phyloP scores from a whole-genome alignment of 2,888 invertebrate species.

The Chrysolina oricalcia region DNA sequence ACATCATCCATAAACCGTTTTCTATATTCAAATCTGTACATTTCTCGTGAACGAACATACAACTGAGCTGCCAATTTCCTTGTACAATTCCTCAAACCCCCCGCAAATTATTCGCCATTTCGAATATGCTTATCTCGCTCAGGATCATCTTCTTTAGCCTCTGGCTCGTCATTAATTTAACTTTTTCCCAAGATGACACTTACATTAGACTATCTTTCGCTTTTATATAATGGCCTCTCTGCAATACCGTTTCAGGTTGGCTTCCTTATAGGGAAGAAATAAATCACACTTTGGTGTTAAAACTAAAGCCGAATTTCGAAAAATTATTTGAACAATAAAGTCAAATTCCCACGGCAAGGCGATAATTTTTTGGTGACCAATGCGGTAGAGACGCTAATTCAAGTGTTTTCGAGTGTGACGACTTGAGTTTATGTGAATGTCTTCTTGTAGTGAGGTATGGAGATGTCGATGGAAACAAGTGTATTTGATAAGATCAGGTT shows the following conservation, averaged over 20 bases:
- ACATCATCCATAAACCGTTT: not conserved
- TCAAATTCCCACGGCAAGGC: constrained; percentile 63
- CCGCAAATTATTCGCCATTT: constrained; percentile 19
- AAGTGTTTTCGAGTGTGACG: not conserved
- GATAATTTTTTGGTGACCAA: constrained; percentile 58
- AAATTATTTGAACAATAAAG: constrained; percentile 60
- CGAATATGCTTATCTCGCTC: constrained; percentile 22
- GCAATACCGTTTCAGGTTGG: constrained; percentile 49
- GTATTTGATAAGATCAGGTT: constrained; percentile 18
- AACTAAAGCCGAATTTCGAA: constrained; percentile 63
- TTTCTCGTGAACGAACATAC: not conserved
- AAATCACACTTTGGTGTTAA: constrained; percentile 67
- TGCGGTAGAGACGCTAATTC: constrained; percentile 34
- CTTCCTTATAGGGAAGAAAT: constrained; percentile 62
- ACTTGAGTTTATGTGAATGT: not conserved
- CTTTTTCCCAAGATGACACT: constrained; percentile 57
- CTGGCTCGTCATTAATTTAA: constrained; percentile 22
- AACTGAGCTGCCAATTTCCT: constrained; percentile 10
- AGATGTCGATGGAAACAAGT: constrained; percentile 18
- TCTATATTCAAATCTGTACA: not conserved
- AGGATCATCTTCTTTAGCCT: constrained; percentile 14
- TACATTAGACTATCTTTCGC: constrained; percentile 58
- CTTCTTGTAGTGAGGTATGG: not conserved
- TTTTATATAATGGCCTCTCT: constrained; percentile 52
- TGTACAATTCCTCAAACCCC: not conserved